phyloP scores from a whole-genome alignment of 2,888 invertebrate species.

The Amiota communis region DNA sequence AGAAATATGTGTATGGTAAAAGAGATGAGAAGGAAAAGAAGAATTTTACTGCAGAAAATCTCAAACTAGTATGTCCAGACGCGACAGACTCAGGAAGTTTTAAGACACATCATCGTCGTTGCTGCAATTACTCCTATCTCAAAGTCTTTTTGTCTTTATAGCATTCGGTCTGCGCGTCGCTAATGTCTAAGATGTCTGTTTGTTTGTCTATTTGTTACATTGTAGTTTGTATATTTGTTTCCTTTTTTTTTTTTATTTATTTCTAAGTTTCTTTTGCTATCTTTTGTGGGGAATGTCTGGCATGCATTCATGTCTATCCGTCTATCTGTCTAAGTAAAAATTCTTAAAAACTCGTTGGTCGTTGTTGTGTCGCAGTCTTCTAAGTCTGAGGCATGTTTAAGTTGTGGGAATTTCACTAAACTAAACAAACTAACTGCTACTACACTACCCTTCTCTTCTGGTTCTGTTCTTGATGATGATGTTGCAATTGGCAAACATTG shows the following conservation, averaged over 20 bases:
- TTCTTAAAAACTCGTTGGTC: too few relatives aligned
- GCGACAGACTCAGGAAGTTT: not conserved
- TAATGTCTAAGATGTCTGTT: not conserved
- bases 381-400: not conserved
- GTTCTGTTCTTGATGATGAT: too few relatives aligned
- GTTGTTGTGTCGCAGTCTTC: too few relatives aligned
- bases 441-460: not conserved
- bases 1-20: not conserved
- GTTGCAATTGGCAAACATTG: conserved; percentile 20
- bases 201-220: not conserved
- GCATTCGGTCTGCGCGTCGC: not conserved
- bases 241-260: too few relatives aligned
- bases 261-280: too few relatives aligned
- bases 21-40: not conserved
- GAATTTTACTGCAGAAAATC: conserved; percentile 10
- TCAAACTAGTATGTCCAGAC: conserved; percentile 6
- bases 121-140: conserved; percentile 2
- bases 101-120: not conserved
- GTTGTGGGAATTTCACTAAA: conserved; percentile 3
- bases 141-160: not conserved
- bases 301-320: too few relatives aligned
- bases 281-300: too few relatives aligned
- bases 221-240: not conserved
- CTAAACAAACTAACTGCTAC: not conserved
- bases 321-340: too few relatives aligned